Conservation (phyloP, 2,888 invertebrate species). For the Tortrix viridana region DNA sequence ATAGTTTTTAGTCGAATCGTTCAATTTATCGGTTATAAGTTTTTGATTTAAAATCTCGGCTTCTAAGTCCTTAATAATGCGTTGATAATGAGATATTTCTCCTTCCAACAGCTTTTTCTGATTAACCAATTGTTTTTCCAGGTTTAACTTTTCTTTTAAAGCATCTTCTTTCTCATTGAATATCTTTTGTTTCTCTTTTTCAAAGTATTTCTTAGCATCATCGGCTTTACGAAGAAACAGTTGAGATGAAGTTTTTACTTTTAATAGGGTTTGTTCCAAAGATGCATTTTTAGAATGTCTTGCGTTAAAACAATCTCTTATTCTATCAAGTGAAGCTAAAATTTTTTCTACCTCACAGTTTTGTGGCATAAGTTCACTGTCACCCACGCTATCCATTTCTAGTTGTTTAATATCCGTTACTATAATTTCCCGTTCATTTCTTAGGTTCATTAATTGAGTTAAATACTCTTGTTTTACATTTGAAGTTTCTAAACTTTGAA, state of each 20-base stretch:
- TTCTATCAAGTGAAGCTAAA: slow-evolving; percentile 60
- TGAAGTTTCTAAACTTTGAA: slow-evolving; percentile 54
- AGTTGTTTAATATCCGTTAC: slow-evolving; percentile 65
- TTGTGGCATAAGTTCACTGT: slow-evolving; percentile 57
- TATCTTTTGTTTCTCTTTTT: slow-evolving; percentile 74
- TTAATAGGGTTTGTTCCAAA: slow-evolving; percentile 63
- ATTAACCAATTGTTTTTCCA: slow-evolving; percentile 60
- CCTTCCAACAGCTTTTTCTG: slow-evolving; percentile 59
- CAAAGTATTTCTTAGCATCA: slow-evolving; percentile 69
- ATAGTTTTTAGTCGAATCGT: slow-evolving; percentile 58
- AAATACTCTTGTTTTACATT: slow-evolving; percentile 57
- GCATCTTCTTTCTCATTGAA: slow-evolving; percentile 71
- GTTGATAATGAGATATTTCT: slow-evolving; percentile 57
- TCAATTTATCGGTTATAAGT: slow-evolving; percentile 64
- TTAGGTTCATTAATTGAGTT: slow-evolving; percentile 56
- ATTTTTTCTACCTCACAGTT: slow-evolving; percentile 60
- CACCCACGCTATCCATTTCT: slow-evolving; percentile 65
- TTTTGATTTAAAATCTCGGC: slow-evolving; percentile 67
- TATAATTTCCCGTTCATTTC: slow-evolving; percentile 64
- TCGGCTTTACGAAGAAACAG: slow-evolving; percentile 70
- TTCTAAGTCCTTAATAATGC: slow-evolving; percentile 65
- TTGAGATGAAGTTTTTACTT: slow-evolving; percentile 70
- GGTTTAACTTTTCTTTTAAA: slow-evolving; percentile 55
- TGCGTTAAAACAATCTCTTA: slow-evolving; percentile 56
- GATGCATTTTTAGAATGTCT: slow-evolving; percentile 54